Conservation (phyloP, 2,888 invertebrate species). For the Andricus curvator region DNA sequence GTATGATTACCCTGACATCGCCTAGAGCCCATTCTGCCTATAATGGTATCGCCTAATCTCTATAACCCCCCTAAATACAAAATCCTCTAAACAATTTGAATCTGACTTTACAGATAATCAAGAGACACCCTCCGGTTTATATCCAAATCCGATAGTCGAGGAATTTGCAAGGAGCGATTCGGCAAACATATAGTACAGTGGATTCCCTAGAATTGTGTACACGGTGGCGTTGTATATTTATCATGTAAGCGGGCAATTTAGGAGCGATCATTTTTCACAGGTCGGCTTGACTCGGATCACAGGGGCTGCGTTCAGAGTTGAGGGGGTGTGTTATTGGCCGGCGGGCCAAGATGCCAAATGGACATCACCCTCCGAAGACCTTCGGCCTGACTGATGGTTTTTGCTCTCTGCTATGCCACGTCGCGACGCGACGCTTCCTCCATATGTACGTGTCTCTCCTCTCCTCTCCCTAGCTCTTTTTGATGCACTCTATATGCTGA, state of each 20-base stretch:
- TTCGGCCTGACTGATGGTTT: slow-evolving; percentile 74
- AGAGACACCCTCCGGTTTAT: no score
- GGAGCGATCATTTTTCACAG: slow-evolving; percentile 77
- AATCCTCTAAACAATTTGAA: no score
- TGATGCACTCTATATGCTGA: slow-evolving; percentile 74
- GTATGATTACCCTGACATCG: no score
- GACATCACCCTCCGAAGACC: slow-evolving; percentile 71
- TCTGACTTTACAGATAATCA: no score
- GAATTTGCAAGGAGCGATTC: slow-evolving; percentile 29
- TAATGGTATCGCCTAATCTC: no score
- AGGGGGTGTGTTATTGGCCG: slow-evolving; percentile 74
- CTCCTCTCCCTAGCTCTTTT: slow-evolving; percentile 57
- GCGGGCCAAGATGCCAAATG: slow-evolving; percentile 73
- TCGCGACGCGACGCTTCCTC: slow-evolving; percentile 55
- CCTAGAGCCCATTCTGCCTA: no score
- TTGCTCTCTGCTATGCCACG: slow-evolving; percentile 59
- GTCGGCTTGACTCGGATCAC: slow-evolving; percentile 70
- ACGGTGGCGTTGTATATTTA: slow-evolving; percentile 72
- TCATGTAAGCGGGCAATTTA: slow-evolving; percentile 78
- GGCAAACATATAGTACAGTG: not conserved
- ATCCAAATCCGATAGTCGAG: not conserved
- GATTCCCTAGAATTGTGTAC: slow-evolving; percentile 37
- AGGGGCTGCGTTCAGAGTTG: slow-evolving; percentile 54
- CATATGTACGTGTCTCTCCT: slow-evolving; percentile 55
- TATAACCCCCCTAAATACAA: no score